Conservation (phyloP, 2,797 vertebrate species). For the Hyperoplus lanceolatus region DNA sequence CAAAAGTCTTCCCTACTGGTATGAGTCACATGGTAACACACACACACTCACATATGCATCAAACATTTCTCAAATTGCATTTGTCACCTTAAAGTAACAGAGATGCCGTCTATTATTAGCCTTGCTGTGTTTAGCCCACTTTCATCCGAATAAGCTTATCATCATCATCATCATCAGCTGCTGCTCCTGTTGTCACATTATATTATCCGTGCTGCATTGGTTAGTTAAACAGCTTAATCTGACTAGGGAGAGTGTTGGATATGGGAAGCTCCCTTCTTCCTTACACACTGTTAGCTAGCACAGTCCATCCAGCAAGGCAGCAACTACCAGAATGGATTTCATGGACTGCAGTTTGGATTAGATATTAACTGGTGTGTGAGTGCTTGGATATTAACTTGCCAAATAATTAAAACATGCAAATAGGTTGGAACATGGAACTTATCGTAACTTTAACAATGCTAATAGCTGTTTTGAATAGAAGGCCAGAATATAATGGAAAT, state of each 20-base stretch:
- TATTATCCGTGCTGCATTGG: slow-evolving; percentile 30
- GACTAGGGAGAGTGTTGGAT: neutral
- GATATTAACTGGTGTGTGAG: no score
- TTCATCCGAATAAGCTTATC: slow-evolving; percentile 43
- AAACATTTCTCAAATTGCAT: slow-evolving; percentile 29
- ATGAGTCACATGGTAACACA: slow-evolving; percentile 24
- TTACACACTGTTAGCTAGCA: neutral
- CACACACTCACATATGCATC: slow-evolving; percentile 11
- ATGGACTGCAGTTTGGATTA: no score
- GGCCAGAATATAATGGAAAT: no score
- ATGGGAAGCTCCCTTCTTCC: neutral
- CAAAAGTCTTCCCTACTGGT: slow-evolving; percentile 31
- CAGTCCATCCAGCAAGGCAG: no score
- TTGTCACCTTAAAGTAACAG: slow-evolving; percentile 24
- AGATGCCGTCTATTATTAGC: slow-evolving; percentile 53
- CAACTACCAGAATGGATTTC: no score
- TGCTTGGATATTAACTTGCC: no score
- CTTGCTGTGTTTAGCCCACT: slow-evolving; percentile 50
- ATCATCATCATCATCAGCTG: slow-evolving; percentile 27
- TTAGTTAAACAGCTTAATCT: neutral
- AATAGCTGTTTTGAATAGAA: no score
- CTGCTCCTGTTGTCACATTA: slow-evolving; percentile 24
- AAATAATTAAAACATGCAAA: no score
- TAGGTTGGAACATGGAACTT: no score
- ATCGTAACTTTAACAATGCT: no score